Evolutionary conservation across 1,140 invertebrate genomes (phyloP).

Genomic region (Brachionus angularis): DNA sequence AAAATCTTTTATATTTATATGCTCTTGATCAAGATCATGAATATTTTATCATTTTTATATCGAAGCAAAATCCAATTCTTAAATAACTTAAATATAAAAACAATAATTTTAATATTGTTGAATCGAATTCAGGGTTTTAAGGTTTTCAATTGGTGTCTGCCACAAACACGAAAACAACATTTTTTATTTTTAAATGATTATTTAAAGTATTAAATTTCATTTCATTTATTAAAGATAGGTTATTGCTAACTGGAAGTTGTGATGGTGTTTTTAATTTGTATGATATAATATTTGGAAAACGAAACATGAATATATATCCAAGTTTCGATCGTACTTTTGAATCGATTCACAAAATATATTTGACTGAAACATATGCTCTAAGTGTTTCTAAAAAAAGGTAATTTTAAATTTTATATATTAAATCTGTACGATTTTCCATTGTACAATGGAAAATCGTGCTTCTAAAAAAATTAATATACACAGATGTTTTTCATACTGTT

Average conservation of each 20-base stretch:
- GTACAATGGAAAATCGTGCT: neutral
- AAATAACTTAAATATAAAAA: no score
- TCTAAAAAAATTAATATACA: neutral
- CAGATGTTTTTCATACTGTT: no score
- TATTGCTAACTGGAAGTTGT: neutral
- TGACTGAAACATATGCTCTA: neutral
- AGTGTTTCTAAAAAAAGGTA: conserved; percentile 11
- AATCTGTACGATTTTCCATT: neutral
- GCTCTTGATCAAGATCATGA: no score
- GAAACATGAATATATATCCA: neutral
- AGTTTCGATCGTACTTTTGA: conserved; percentile 12
- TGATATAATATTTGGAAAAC: neutral
- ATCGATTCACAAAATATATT: neutral
- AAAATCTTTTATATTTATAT: no score
- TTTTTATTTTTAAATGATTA: neutral
- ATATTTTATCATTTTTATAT: no score
- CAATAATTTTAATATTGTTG: no score
- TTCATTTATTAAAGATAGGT: neutral
- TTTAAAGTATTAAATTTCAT: neutral
- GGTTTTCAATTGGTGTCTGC: no score
- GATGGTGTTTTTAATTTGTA: conserved; percentile 15
- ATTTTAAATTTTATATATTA: neutral
- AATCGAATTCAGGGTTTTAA: no score
- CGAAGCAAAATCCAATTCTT: no score
- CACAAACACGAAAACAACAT: no score